Base-by-base conservation (phyloP, 2,113 vertebrate species). In the Blennius ocellaris region DNA sequence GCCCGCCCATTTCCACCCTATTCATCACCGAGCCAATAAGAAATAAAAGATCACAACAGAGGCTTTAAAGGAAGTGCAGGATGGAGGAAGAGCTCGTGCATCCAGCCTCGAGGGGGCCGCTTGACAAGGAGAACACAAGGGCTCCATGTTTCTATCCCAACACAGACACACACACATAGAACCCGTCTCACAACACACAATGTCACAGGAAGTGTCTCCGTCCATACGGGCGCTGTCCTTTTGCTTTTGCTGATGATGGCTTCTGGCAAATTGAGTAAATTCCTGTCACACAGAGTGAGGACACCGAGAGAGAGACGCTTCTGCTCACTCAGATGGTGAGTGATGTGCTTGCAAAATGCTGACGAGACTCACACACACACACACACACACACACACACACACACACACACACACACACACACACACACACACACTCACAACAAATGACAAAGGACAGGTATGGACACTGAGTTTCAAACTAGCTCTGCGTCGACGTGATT, bases 301-400 rank as follows among this genome's bases (percentile, higher is more conserved):
- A 62, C 48, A 39, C 64, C 2, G 9, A 69, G 56, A 69, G 56
- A 69, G 48, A 74, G 59, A 78, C 69, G 51, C 64, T 73, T 66
- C 14, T 58, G n/a, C 68, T 40, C 36, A 47, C 60, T 48, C 30
- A 64, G 52, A 73, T 73, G 64, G 48, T 65, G 85, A 82, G 37
- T 41, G 66, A 82, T 73, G 60, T 54, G 50, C 37, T 12, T 49
- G 68, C 17, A 80, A 82, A 72, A 63, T 50, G 76, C 85, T 78
- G 78, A 81, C 41, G 66, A 44, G 69, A 11, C 63, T 57, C 17
- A 56, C 1, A 79, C 4, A 7, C 57, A 67, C 16, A 54, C 30
- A 30, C 10, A 37, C 1, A n/a, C 38, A 21, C n/a, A n/a, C n/a
- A n/a, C n/a, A 10, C 63, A 63, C 17, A 56, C 1, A 79, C 4